phyloP scores from a whole-genome alignment of 2,113 vertebrate species.

The Rhynchopsitta pachyrhyncha region DNA sequence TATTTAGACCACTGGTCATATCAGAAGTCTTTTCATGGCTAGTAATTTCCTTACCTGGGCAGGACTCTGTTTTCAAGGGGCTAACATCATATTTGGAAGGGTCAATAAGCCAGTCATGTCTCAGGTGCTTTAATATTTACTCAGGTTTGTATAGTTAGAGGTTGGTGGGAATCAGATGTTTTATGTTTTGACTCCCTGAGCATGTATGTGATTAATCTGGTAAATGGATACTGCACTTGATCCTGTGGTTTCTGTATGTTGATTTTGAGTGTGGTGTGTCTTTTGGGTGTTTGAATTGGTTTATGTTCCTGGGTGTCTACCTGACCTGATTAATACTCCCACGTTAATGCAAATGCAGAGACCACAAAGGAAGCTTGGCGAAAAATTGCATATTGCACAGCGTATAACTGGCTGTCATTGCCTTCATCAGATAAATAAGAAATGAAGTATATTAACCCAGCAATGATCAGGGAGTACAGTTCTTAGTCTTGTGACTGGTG shows the following conservation, averaged over 20 bases:
- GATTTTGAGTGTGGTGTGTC: slow-evolving; percentile 26
- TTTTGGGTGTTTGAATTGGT: slow-evolving; percentile 22
- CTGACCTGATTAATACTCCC: slow-evolving; percentile 29
- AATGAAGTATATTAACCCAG: neutral
- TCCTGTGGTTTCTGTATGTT: slow-evolving; percentile 43
- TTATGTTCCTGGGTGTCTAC: slow-evolving; percentile 45
- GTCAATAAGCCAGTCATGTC: neutral
- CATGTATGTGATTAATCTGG: neutral
- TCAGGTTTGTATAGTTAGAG: neutral
- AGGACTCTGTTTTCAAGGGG: neutral
- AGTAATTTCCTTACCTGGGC: neutral
- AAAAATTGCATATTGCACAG: neutral
- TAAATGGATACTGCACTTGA: neutral
- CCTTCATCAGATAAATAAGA: neutral
- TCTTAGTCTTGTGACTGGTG: neutral
- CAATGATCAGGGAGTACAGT: neutral
- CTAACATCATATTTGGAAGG: neutral
- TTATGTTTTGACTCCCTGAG: neutral
- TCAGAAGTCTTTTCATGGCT: neutral
- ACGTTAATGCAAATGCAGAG: slow-evolving; percentile 32
- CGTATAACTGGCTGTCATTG: neutral
- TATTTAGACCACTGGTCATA: neutral
- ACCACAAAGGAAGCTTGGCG: neutral
- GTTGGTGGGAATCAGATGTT: slow-evolving; percentile 34
- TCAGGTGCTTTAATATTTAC: neutral